Evolutionary conservation across 2,888 invertebrate genomes (phyloP), one percentile per base, ranked within the genome.

Genomic region (Xiphydria camelus): DNA sequence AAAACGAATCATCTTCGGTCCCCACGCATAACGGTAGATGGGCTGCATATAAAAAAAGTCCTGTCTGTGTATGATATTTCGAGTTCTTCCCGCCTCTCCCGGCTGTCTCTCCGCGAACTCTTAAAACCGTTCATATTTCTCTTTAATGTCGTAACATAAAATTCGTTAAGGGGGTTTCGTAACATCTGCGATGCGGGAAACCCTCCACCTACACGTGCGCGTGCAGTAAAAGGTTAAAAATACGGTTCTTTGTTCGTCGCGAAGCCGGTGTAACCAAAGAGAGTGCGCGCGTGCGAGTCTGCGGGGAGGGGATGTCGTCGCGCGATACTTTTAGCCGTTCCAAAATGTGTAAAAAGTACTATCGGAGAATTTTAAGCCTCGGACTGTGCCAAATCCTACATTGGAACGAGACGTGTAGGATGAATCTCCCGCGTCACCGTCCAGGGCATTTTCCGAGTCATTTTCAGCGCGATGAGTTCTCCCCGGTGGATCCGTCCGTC

Each of bases 221-320:
- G 42, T 55, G 38, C 44, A 33, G 53, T 59, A 53, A 51, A 43
- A 49, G 52, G 59, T 62, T 61, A 61, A 61, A 61, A 61, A 61
- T 62, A 61, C 53, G 57, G 51, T 62, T 61, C 61, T 61, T 61
- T 59, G 59, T 62, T 51, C 49, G 35, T 3, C 14, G 20, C 4
- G 42, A 29, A 43, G 10, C 15, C 7, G 26, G 15, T 41, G 37
- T 20, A 25, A 35, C 18, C 18, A 2, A 26, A 36, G 32, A 23
- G 20, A 12, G 18, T 14, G 37, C 47, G 48, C 49, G 51, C 49
- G 34, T 25, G 36, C 18, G 12, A 9, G 29, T 7, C 29, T 12
- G n/a, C 10, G 9, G 14, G n/a, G 10, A 6, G 33, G 33, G 33
- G 33, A 33, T 18, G 33, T 18, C 6, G n/a, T 18, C 17, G 14